Conservation (phyloP, 2,113 vertebrate species). For the Rhynchomys soricoides region DNA sequence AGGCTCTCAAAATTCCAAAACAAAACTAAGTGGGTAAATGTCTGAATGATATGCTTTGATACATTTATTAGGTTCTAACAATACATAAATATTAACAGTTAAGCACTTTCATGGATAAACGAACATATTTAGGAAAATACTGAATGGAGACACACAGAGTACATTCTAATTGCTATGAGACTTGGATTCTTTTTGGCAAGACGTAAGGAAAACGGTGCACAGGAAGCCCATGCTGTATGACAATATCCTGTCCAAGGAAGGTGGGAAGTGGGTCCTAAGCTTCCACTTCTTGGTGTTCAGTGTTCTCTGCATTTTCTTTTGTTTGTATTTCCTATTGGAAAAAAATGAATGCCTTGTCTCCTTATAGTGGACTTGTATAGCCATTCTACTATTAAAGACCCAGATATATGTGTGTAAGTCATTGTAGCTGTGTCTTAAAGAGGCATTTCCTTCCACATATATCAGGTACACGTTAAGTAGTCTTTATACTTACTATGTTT, state of each 20-base stretch:
- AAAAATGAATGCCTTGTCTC: conserved; percentile 7
- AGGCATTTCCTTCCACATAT: not conserved
- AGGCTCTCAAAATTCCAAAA: not conserved
- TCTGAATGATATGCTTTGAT: not conserved
- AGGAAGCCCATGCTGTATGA: not conserved
- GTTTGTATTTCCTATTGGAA: not conserved
- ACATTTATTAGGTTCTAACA: conserved; percentile 1
- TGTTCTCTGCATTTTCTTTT: not conserved
- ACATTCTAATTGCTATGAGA: conserved; percentile 1
- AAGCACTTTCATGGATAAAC: not conserved
- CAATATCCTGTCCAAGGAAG: conserved; percentile 18
- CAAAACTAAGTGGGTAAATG: not conserved
- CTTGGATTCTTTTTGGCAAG: not conserved
- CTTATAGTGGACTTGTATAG: not conserved
- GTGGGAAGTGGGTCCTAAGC: not conserved
- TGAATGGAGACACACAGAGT: not conserved
- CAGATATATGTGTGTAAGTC: not conserved
- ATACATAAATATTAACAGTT: not conserved
- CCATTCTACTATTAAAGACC: not conserved
- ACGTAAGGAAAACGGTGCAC: not conserved
- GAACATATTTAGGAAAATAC: not conserved
- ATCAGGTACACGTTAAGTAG: not conserved
- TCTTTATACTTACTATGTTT: not conserved
- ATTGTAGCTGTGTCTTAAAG: conserved; percentile 14
- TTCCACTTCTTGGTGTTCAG: not conserved